phyloP scores from a whole-genome alignment of 2,888 invertebrate species.

The Andrena praecox region DNA sequence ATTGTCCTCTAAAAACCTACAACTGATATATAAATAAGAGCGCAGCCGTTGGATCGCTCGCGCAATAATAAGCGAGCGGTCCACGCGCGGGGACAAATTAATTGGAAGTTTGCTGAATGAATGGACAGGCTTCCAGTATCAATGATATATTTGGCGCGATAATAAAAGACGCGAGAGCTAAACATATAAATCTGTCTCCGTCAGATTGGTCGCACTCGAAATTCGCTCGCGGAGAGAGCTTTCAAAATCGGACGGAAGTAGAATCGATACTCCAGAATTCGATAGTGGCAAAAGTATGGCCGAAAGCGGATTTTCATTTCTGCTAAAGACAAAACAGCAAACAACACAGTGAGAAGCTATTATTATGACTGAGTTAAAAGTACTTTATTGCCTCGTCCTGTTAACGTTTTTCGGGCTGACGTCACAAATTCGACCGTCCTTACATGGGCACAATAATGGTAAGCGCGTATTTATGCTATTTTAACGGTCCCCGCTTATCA shows the following conservation, averaged over 20 bases:
- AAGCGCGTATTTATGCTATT: conserved; percentile 79
- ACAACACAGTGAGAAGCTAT: conserved; percentile 69
- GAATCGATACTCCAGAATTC: conserved; percentile 73
- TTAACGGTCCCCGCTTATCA: conserved; percentile 26
- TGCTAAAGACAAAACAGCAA: conserved; percentile 76
- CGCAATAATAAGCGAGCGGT: not conserved
- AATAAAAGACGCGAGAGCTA: conserved; percentile 43
- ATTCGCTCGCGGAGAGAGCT: conserved; percentile 44
- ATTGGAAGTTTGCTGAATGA: conserved; percentile 13
- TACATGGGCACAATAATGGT: conserved; percentile 92
- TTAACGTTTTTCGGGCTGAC: conserved; percentile 89
- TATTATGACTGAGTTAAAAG: conserved; percentile 87
- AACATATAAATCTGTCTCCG: conserved; percentile 42
- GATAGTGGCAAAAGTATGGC: conserved; percentile 76
- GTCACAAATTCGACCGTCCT: conserved; percentile 89
- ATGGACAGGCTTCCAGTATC: conserved; percentile 1
- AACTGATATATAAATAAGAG: not conserved
- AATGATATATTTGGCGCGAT: conserved; percentile 34
- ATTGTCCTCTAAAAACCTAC: not conserved
- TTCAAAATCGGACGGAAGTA: conserved; percentile 62
- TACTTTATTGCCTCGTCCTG: conserved; percentile 89
- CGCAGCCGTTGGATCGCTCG: not conserved
- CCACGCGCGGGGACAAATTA: not conserved
- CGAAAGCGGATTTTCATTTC: conserved; percentile 76
- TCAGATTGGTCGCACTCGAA: conserved; percentile 44